These are phyloP conservation scores for Serranus cabrilla DNA, from an alignment of 2,797 vertebrate genomes.

Conservation along the genomic window DNA sequence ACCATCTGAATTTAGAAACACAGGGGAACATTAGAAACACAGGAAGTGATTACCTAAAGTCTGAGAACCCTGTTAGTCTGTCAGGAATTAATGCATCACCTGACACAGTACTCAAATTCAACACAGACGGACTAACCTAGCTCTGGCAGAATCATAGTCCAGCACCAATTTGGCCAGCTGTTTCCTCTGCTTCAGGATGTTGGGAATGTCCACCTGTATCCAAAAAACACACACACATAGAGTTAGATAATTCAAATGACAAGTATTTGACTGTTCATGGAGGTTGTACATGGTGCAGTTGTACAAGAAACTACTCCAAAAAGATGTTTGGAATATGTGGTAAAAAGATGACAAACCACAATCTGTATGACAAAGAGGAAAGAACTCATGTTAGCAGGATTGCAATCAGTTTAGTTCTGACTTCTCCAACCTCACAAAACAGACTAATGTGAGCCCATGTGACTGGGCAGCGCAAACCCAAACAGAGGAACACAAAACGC, in stretches of 20 bases:
- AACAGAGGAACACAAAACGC: neutral
- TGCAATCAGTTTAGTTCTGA: conserved; percentile 25
- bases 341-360: conserved; percentile 2
- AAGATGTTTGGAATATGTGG: neutral
- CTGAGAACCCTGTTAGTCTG: neutral
- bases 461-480: neutral
- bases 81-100: neutral
- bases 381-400: neutral
- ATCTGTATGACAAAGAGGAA: neutral
- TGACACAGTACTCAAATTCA: neutral
- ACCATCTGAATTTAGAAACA: conserved; percentile 86
- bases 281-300: neutral
- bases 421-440: conserved; percentile 15
- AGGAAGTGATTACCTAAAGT: neutral
- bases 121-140: conserved; percentile 84
- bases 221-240: conserved; percentile 1
- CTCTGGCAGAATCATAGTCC: conserved; percentile 97
- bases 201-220: conserved; percentile 94
- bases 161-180: conserved; percentile 95
- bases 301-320: neutral
- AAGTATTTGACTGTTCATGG: neutral
- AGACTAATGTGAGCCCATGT: neutral
- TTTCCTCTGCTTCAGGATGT: conserved; percentile 98
- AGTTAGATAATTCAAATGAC: neutral
- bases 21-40: neutral